A percentile compares a stretch with the other conserved stretches of the same genome.
phyloP scores from a whole-genome alignment of 1,140 invertebrate species.

The Physella acuta region DNA sequence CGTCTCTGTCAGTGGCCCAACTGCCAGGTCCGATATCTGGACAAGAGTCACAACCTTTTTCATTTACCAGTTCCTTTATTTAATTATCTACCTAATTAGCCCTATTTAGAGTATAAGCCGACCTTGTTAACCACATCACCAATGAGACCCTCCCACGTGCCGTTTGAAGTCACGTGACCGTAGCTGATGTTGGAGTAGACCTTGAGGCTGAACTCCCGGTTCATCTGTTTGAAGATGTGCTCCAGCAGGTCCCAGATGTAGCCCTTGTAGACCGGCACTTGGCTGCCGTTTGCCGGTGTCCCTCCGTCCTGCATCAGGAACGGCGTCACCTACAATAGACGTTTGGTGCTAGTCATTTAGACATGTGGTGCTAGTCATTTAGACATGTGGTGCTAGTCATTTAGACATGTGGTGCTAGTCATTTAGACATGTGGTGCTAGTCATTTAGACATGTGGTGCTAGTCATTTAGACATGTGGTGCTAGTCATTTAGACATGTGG shows the following conservation, averaged over 20 bases:
- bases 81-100: not conserved
- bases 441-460: too few relatives aligned
- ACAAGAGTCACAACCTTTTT: not conserved
- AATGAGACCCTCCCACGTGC: slow-evolving; percentile 65
- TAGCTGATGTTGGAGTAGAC: slow-evolving; percentile 91
- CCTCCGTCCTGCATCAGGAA: slow-evolving; percentile 18
- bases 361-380: too few relatives aligned
- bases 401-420: too few relatives aligned
- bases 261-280: slow-evolving; percentile 31
- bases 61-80: not conserved
- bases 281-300: not conserved
- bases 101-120: not conserved
- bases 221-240: slow-evolving; percentile 62
- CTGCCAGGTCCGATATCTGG: slow-evolving; percentile 51
- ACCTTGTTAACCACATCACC: slow-evolving; percentile 45
- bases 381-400: too few relatives aligned
- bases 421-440: too few relatives aligned
- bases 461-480: too few relatives aligned
- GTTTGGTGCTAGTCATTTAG: too few relatives aligned
- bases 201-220: slow-evolving; percentile 86
- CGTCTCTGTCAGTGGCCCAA: slow-evolving; percentile 51
- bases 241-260: slow-evolving; percentile 48
- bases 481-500: too few relatives aligned
- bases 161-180: slow-evolving; percentile 75
- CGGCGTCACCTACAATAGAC: slow-evolving; percentile 27